phyloP scores from a whole-genome alignment of 2,113 vertebrate genomes.

The Aegithalos caudatus region DNA sequence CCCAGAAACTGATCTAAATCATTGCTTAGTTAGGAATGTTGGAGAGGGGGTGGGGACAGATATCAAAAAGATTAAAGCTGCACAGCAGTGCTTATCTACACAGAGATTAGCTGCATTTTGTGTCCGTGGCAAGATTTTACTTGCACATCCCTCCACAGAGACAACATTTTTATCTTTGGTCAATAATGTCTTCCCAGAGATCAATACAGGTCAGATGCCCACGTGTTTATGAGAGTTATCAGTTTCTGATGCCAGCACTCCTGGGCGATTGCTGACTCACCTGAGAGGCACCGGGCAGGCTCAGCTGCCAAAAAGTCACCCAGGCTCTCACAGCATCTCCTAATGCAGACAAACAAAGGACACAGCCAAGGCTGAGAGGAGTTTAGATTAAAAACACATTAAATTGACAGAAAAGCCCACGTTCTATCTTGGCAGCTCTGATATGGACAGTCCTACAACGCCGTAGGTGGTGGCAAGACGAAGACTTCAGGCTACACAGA shows the following conservation, averaged over 20 bases:
- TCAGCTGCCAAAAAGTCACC: background rate
- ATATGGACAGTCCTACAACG: background rate
- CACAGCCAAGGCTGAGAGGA: background rate
- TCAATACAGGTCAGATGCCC: background rate
- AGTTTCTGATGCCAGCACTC: background rate
- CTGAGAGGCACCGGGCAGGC: accelerated
- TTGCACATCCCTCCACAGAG: background rate
- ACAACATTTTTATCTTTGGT: background rate
- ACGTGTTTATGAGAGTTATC: background rate
- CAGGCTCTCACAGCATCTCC: background rate
- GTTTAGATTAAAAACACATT: background rate
- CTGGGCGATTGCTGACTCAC: background rate
- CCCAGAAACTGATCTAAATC: slow-evolving; percentile 10
- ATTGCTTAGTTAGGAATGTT: background rate
- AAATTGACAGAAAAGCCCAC: background rate
- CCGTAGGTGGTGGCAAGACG: background rate
- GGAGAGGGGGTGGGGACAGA: background rate
- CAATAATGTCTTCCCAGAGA: background rate
- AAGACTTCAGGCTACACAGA: background rate
- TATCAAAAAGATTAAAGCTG: background rate
- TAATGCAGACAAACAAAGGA: background rate
- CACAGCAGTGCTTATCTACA: background rate
- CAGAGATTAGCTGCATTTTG: background rate
- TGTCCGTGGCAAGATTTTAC: background rate
- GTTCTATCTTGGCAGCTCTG: background rate